Evolutionary conservation across 2,113 vertebrate species (phyloP).

Genomic region (Bos taurus): ARS-UCD2.0 NC_037331.1:35560501-35561000

Average conservation of each 20-base stretch:
- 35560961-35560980: background rate
- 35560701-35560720: background rate
- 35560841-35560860: accelerated
- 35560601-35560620: background rate
- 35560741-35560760: background rate
- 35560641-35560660: background rate
- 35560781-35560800: background rate
- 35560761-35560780: background rate
- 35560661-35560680: background rate
- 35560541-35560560: background rate
- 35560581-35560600: background rate
- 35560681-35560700: background rate
- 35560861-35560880: background rate
- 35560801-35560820: background rate
- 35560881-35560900: background rate
- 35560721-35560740: background rate
- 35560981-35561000: background rate
- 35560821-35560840: background rate
- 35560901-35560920: background rate
- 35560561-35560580: background rate
- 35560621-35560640: background rate
- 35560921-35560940: background rate
- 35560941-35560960: background rate
- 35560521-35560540: background rate
- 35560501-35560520: background rate